Evolutionary conservation across 2,113 vertebrate genomes (phyloP).

Genomic region (Ceuthmochares aereus): DNA sequence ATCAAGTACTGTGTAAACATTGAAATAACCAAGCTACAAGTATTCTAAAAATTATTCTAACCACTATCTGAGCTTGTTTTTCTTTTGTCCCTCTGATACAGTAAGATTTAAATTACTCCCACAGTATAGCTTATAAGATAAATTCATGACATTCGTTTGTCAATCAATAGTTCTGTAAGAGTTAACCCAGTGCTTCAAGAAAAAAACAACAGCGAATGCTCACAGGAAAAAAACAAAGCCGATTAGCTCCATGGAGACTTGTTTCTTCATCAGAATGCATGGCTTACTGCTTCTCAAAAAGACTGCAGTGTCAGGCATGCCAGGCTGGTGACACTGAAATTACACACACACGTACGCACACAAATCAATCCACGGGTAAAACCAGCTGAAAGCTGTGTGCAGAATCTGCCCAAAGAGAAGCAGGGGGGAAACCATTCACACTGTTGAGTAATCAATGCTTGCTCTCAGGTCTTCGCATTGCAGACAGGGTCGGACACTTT

Average conservation of each 20-base stretch:
- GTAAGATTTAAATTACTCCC: not conserved
- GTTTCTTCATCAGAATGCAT: conserved; percentile 43
- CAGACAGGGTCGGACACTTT: not conserved
- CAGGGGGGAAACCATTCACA: too few relatives aligned
- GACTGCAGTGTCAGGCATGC: not conserved
- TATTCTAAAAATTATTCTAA: not conserved
- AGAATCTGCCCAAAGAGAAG: not conserved
- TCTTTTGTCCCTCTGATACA: not conserved
- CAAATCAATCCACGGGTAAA: not conserved
- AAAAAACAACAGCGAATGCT: not conserved
- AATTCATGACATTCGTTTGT: conserved; percentile 4
- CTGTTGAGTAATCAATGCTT: not conserved
- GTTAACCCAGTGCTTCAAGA: not conserved
- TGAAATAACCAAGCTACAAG: not conserved
- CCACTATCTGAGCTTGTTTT: not conserved
- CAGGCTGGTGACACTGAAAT: conserved; percentile 23
- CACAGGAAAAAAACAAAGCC: conserved; percentile 29
- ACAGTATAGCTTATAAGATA: not conserved
- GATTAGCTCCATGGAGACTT: conserved; percentile 69
- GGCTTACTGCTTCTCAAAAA: conserved; percentile 47
- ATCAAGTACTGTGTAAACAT: not conserved
- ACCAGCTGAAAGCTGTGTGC: not conserved
- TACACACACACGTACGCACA: not conserved
- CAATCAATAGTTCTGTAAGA: conserved; percentile 38
- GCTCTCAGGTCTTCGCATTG: not conserved